Evolutionary conservation across 2,888 invertebrate species (phyloP).

Genomic region (Alloplasta piceator): DNA sequence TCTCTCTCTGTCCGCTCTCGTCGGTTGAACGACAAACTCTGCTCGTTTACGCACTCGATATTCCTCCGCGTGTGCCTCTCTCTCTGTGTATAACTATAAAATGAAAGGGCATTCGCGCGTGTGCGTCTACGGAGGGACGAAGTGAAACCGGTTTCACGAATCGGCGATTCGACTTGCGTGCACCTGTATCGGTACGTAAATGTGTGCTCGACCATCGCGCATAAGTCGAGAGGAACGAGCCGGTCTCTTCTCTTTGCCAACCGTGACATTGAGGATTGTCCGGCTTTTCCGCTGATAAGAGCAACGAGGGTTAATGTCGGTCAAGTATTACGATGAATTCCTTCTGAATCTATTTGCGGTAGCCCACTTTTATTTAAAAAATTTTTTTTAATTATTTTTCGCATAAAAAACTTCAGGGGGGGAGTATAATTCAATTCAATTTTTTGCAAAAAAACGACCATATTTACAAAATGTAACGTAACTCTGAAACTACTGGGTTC

Average conservation of each 20-base stretch:
- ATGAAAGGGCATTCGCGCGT: not conserved
- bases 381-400: no score
- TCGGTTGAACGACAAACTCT: constrained; percentile 43
- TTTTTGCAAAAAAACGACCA: no score
- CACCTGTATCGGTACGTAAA: constrained; percentile 54
- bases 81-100: constrained; percentile 28
- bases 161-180: constrained; percentile 46
- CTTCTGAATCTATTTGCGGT: no score
- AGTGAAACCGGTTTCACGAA: constrained; percentile 53
- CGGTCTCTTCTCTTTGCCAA: constrained; percentile 3
- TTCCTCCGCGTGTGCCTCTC: not conserved
- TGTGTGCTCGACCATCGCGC: constrained; percentile 19
- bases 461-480: no score
- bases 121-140: constrained; percentile 19
- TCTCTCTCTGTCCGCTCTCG: no score
- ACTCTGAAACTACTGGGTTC: no score
- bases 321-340: not conserved
- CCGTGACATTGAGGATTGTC: constrained; percentile 2
- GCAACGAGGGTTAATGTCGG: constrained; percentile 4
- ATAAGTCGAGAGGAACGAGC: not conserved
- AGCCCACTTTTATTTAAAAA: no score
- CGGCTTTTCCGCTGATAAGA: not conserved
- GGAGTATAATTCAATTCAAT: no score
- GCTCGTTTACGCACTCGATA: constrained; percentile 33
- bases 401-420: no score